Conservation (phyloP, 2,888 invertebrate genomes). For the Chrysolina haemoptera region DNA sequence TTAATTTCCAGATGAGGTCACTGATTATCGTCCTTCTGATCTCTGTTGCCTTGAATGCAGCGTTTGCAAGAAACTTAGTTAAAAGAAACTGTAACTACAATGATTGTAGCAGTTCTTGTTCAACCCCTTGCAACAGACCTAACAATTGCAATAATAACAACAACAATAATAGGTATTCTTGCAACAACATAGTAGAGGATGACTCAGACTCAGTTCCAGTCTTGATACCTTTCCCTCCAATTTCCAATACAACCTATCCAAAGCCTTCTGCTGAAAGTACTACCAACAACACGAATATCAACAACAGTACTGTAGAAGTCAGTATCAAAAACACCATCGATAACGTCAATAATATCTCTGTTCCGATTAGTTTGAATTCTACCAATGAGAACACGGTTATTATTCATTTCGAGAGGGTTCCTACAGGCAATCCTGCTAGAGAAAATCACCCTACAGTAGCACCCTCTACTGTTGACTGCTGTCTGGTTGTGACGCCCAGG, state of each 20-base stretch:
- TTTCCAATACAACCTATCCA: not conserved
- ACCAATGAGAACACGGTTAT: slow-evolving; percentile 34
- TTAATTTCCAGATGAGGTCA: slow-evolving; percentile 33
- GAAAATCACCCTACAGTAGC: not conserved
- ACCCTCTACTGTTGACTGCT: slow-evolving; percentile 23
- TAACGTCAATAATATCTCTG: slow-evolving; percentile 36
- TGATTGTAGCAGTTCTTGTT: slow-evolving; percentile 27
- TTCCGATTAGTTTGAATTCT: slow-evolving; percentile 37
- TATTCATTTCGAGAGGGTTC: slow-evolving; percentile 21
- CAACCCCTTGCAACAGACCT: slow-evolving; percentile 13
- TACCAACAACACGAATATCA: slow-evolving; percentile 37
- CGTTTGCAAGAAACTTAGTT: slow-evolving; percentile 4
- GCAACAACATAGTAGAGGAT: slow-evolving; percentile 12
- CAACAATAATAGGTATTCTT: slow-evolving; percentile 16
- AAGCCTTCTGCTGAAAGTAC: not conserved
- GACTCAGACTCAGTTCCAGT: slow-evolving; percentile 27
- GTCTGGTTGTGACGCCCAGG: slow-evolving; percentile 9
- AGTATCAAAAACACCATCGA: slow-evolving; percentile 31
- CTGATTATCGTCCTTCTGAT: slow-evolving; percentile 21
- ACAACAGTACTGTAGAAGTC: slow-evolving; percentile 27
- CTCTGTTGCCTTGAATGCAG: slow-evolving; percentile 12
- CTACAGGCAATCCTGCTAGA: not conserved
- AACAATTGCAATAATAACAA: slow-evolving; percentile 26
- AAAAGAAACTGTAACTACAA: slow-evolving; percentile 31
- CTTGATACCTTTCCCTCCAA: slow-evolving; percentile 33